These are phyloP conservation scores for Karalla daura DNA, from an alignment of 2,797 vertebrate species.

Conservation along the genomic window DNA sequence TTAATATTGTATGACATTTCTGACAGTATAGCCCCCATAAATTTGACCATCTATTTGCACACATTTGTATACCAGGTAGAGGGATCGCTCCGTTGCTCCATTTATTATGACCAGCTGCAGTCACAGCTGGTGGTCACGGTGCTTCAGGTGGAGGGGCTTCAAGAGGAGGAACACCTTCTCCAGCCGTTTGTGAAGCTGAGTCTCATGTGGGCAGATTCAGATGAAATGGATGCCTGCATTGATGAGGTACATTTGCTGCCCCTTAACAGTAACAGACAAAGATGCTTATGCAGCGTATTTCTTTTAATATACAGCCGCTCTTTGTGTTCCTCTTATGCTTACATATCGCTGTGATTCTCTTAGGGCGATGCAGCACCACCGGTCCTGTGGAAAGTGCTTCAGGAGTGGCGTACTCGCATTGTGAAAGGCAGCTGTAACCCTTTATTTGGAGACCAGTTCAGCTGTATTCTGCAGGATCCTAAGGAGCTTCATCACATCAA, in stretches of 20 bases:
- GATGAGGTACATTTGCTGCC: conserved; percentile 48
- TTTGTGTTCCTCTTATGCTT: neutral
- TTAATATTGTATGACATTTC: no score
- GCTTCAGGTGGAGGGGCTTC: conserved; percentile 74
- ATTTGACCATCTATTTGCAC: no score
- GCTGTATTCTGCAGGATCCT: conserved; percentile 71
- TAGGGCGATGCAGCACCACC: conserved; percentile 28
- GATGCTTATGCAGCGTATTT: neutral
- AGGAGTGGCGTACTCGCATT: conserved; percentile 79
- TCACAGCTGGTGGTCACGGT: conserved; percentile 78
- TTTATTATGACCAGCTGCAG: conserved; percentile 73
- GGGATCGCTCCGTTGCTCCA: conserved; percentile 76
- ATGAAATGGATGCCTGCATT: conserved; percentile 8
- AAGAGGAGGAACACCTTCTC: conserved; percentile 34
- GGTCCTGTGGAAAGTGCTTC: conserved; percentile 71
- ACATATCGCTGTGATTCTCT: conserved; percentile 17
- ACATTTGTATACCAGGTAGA: conserved; percentile 32
- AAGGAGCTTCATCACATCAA: conserved; percentile 58
- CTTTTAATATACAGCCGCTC: neutral
- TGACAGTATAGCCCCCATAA: no score
- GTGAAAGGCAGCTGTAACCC: conserved; percentile 80
- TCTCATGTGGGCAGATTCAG: conserved; percentile 68
- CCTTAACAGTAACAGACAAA: neutral
- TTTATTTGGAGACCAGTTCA: conserved; percentile 82
- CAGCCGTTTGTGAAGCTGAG: conserved; percentile 72